Conservation (phyloP, 2,888 invertebrate genomes). For the Chaetoderma sp. region DNA sequence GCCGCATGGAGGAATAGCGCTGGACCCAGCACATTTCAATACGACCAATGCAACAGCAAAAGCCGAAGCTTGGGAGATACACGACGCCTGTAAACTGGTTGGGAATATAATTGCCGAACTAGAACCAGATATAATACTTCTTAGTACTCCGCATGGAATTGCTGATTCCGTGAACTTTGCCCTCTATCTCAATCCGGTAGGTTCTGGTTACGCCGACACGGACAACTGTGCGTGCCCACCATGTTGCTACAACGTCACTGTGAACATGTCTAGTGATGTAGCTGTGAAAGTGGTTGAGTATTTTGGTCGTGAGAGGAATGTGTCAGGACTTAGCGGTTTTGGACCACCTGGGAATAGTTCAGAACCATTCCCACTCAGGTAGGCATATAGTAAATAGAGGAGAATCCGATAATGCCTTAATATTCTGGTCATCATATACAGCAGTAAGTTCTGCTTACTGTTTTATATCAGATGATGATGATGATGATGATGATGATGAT, state of each 20-base stretch:
- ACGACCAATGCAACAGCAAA: constrained; percentile 42
- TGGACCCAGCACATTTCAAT: constrained; percentile 44
- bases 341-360: constrained; percentile 43
- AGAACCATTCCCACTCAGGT: constrained; percentile 47
- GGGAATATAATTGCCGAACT: constrained; percentile 33
- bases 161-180: constrained; percentile 43
- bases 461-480: too few species aligned
- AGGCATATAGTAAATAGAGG: too few species aligned
- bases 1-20: constrained; percentile 47
- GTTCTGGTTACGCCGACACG: constrained; percentile 36
- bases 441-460: too few species aligned
- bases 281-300: constrained; percentile 25
- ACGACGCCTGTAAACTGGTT: constrained; percentile 38
- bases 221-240: constrained; percentile 47
- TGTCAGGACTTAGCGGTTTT: constrained; percentile 44
- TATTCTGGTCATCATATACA: too few species aligned
- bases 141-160: constrained; percentile 48
- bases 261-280: constrained; percentile 31
- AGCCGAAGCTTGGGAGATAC: constrained; percentile 39
- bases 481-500: too few species aligned
- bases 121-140: constrained; percentile 41
- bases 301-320: constrained; percentile 34
- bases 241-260: constrained; percentile 41
- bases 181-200: constrained; percentile 40
- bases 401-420: too few species aligned